Conservation (phyloP, 2,888 invertebrate genomes). For the Plebejus melissa region DNA sequence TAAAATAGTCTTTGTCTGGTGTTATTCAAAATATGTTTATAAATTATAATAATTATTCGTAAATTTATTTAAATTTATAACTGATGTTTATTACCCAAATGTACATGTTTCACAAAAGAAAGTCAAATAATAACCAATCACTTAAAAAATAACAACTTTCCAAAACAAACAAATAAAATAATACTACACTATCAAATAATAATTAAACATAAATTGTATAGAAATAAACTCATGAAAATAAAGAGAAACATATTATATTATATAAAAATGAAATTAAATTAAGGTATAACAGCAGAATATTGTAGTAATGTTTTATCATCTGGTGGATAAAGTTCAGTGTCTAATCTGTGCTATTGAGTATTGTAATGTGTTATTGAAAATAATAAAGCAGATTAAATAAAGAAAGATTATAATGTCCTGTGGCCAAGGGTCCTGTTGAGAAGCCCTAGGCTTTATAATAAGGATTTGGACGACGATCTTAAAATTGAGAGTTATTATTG, state of each 20-base stretch:
- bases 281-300: neutral
- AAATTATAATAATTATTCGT: neutral
- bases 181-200: neutral
- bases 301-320: neutral
- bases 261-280: neutral
- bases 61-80: too few relatives aligned
- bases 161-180: neutral
- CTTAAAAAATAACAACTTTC: neutral
- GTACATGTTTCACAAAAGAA: neutral
- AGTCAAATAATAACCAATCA: neutral
- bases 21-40: too few relatives aligned
- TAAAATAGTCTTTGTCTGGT: neutral
- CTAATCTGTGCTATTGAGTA: neutral
- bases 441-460: too few relatives aligned
- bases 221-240: constrained; percentile 9
- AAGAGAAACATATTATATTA: neutral
- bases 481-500: too few relatives aligned
- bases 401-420: neutral
- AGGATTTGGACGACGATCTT: too few relatives aligned
- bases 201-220: neutral
- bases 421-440: neutral
- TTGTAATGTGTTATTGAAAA: neutral
- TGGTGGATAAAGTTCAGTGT: neutral
- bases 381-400: neutral
- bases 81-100: too few relatives aligned